These are phyloP conservation scores for Tetragonisca angustula DNA, from an alignment of 2,888 invertebrate genomes.

Conservation along the genomic window DNA sequence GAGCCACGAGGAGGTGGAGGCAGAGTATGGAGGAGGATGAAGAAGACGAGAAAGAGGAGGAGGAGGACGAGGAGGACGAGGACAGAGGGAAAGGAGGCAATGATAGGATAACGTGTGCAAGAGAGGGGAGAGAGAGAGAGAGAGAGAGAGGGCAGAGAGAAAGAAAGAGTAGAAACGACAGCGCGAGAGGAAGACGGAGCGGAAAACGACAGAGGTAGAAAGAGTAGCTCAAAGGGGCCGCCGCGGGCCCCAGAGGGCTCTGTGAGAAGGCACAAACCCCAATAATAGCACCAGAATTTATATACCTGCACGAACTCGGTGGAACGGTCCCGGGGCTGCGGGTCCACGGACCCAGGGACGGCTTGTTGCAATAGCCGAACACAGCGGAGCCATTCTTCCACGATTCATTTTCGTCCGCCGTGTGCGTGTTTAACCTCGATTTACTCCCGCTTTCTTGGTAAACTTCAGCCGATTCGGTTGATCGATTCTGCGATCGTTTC, in stretches of 20 bases:
- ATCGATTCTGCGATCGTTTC: background rate
- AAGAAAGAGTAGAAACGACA: constrained; percentile 48
- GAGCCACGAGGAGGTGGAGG: constrained; percentile 26
- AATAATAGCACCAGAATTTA: constrained; percentile 84
- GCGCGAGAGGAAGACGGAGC: constrained; percentile 56
- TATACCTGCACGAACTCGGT: constrained; percentile 82
- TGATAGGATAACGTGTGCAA: constrained; percentile 40
- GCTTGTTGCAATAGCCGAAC: constrained; percentile 60
- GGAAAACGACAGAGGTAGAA: constrained; percentile 71
- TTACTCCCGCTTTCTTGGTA: constrained; percentile 7
- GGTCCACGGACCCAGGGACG: constrained; percentile 71
- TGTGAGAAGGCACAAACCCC: constrained; percentile 82
- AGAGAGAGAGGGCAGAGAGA: constrained; percentile 39
- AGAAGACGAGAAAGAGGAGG: background rate
- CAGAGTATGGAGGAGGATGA: too few species aligned
- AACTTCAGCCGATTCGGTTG: background rate
- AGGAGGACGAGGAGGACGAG: constrained; percentile 45
- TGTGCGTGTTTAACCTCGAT: constrained; percentile 13
- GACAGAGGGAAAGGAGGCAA: constrained; percentile 25
- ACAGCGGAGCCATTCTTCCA: constrained; percentile 39
- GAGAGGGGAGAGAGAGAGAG: constrained; percentile 30
- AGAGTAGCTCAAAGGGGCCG: constrained; percentile 79
- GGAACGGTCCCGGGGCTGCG: constrained; percentile 76
- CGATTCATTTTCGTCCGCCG: constrained; percentile 26
- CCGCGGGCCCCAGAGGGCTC: constrained; percentile 76